phyloP scores from a whole-genome alignment of 2,797 vertebrate genomes.

The Peromyscus melanophrys region DNA sequence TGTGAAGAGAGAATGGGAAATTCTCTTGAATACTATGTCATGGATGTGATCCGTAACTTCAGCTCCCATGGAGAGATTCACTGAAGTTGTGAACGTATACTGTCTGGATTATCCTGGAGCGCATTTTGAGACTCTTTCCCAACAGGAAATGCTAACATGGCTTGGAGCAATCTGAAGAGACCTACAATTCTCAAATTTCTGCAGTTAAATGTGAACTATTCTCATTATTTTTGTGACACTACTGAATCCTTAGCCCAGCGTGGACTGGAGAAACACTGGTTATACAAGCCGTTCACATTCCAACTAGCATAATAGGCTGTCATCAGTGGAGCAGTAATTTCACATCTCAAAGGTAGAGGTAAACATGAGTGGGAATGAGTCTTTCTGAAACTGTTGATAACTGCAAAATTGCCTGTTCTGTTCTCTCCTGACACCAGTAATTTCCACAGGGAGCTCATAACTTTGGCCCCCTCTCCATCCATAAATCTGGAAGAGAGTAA shows the following conservation, averaged over 20 bases:
- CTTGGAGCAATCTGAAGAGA: neutral
- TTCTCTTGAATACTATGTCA: neutral
- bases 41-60: neutral
- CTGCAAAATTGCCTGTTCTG: conserved; percentile 54
- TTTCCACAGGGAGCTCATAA: conserved; percentile 73
- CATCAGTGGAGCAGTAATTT: conserved; percentile 36
- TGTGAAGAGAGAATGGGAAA: neutral
- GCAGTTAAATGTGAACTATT: neutral
- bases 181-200: conserved; percentile 56
- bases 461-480: conserved; percentile 58
- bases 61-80: neutral
- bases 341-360: conserved; percentile 5
- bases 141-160: conserved; percentile 45
- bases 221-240: neutral
- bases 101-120: conserved; percentile 24
- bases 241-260: neutral
- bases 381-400: conserved; percentile 15
- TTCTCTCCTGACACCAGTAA: conserved; percentile 47
- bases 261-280: conserved; percentile 48
- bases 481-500: conserved; percentile 91
- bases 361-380: conserved; percentile 29
- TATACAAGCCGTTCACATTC: conserved; percentile 58
- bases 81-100: neutral
- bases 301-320: conserved; percentile 29
- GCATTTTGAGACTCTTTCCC: neutral